Evolutionary conservation across 2,888 invertebrate species (phyloP), one percentile per base, ranked within the genome.

Genomic region (Cheiracanthium punctorium): DNA sequence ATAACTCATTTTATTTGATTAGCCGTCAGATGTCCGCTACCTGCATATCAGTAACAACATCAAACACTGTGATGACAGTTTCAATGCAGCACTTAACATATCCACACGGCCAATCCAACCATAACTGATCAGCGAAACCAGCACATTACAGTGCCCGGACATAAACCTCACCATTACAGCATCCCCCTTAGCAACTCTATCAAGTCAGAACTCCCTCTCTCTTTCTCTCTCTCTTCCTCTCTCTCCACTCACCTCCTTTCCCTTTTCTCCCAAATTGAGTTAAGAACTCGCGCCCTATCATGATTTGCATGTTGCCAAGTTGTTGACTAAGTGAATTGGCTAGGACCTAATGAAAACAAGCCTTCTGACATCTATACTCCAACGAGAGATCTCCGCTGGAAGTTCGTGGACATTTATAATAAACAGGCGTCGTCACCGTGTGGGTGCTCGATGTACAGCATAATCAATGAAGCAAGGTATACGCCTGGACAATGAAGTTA

Each of bases 291-390:
- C 41, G 48, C 69, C 67, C 32, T 74, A 74, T 74, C 74, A 67
- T 75, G 81, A 82, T 82, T 82, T 82, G 75, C 81, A 82, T 82
- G 70, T 17, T 65, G 33, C 65, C 43, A 24, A 32, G 70, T 41
- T 20, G 48, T 48, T 29, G 32, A 28, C 75, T 70, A 82, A 82
- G 69, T 82, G 81, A 82, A 82, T 82, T 82, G 81, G 70, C 67
- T 37, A 29, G 67, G 69, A 81, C 67, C 58, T 58, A 58, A 58
- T 58, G 58, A 58, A 58, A 58, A 58, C 58, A 58, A 58, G 58
- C 58, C 12, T 58, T 24, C 58, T 58, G 58, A 58, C 58, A 58
- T 58, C 58, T 24, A 58, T 24, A 58, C 58, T 24, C 58, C 1
- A 37, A 48, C 12, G 48, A 37, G 37, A 37, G 37, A 37, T 37